Conservation (phyloP, 2,113 vertebrate species). For the Barbus barbus region DNA sequence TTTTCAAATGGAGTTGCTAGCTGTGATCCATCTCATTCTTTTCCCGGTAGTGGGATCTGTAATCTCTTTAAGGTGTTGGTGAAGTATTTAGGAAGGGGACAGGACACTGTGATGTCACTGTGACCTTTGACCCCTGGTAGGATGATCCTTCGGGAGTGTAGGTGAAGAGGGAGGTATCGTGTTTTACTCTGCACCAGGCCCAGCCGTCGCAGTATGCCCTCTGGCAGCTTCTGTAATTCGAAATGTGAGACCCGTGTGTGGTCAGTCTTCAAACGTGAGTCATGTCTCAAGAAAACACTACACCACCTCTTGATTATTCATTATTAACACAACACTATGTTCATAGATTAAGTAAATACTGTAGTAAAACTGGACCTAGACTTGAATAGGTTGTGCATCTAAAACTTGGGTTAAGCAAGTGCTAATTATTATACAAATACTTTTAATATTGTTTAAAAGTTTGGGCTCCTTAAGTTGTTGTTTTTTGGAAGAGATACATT, state of each 20-base stretch:
- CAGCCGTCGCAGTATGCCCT: conserved; percentile 75
- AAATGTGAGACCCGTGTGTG: conserved; percentile 31
- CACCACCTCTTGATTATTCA: conserved; percentile 11
- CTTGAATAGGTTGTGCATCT: too few relatives aligned
- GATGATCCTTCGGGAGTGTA: conserved; percentile 78
- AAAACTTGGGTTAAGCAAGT: background rate
- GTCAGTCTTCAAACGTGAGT: conserved; percentile 34
- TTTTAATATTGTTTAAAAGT: background rate
- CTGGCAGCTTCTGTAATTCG: conserved; percentile 80
- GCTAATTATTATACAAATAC: too few relatives aligned
- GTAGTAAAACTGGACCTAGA: background rate
- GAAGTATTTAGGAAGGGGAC: conserved; percentile 81
- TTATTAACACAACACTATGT: background rate
- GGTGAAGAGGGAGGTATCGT: conserved; percentile 86
- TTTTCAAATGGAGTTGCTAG: background rate
- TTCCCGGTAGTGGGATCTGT: conserved; percentile 65
- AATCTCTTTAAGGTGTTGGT: conserved; percentile 70
- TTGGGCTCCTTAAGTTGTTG: background rate
- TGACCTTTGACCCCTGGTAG: conserved; percentile 66
- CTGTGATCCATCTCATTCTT: conserved; percentile 20
- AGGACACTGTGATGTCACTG: conserved; percentile 68
- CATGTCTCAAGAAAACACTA: conserved; percentile 23
- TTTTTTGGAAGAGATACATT: too few relatives aligned
- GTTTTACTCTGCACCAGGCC: conserved; percentile 82
- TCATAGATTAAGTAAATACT: background rate